phyloP scores from a whole-genome alignment of 2,888 invertebrate genomes.

The Geotrupes spiniger region DNA sequence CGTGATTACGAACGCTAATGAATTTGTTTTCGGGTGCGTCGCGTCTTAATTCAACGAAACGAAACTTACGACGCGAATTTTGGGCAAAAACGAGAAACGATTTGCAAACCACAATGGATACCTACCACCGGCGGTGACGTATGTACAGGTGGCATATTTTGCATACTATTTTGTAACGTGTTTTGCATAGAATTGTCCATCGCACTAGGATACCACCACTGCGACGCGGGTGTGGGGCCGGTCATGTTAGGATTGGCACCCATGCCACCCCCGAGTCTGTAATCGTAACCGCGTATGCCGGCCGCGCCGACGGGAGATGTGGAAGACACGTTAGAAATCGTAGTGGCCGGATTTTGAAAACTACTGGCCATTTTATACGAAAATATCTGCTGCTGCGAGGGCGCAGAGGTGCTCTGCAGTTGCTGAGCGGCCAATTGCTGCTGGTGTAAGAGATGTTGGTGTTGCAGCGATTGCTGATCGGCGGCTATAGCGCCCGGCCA shows the following conservation, averaged over 20 bases:
- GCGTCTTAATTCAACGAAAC: conserved; percentile 2
- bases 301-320: conserved; percentile 59
- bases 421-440: conserved; percentile 51
- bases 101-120: conserved; percentile 13
- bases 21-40: too few species aligned
- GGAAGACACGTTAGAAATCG: conserved; percentile 62
- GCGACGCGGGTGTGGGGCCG: conserved; percentile 55
- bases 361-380: conserved; percentile 85
- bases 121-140: conserved; percentile 50
- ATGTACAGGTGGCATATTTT: conserved; percentile 48
- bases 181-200: conserved; percentile 60
- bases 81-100: conserved; percentile 1
- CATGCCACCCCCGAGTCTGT: conserved; percentile 63
- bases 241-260: conserved; percentile 46
- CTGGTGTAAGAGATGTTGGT: conserved; percentile 46
- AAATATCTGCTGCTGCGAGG: conserved; percentile 70
- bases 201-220: conserved; percentile 74
- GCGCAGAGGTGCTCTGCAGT: conserved; percentile 54
- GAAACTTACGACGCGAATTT: conserved; percentile 8
- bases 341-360: conserved; percentile 71
- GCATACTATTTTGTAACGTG: conserved; percentile 38
- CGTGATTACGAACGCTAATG: too few species aligned
- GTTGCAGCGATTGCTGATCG: conserved; percentile 50
- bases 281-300: conserved; percentile 63
- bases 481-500: conserved; percentile 57